Conservation (phyloP, 2,888 invertebrate genomes). For the Oscheius sp. region DNA sequence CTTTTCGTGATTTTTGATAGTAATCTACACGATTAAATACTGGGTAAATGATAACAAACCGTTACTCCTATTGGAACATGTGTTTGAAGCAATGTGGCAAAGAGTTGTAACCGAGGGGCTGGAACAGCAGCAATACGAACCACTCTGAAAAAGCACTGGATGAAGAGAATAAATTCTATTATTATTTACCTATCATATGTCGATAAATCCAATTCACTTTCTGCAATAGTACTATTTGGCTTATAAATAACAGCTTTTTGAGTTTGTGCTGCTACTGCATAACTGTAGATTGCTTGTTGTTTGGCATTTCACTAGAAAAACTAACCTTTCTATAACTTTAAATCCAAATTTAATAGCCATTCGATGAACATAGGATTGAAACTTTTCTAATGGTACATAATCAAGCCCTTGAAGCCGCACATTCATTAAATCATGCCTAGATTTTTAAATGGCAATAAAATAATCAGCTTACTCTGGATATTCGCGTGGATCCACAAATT, state of each 20-base stretch:
- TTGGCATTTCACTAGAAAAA: background rate
- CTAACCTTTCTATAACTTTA: constrained; percentile 62
- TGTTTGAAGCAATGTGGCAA: constrained; percentile 56
- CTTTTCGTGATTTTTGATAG: constrained; percentile 66
- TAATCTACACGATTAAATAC: constrained; percentile 48
- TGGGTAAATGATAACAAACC: constrained; percentile 24
- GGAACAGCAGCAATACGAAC: constrained; percentile 49
- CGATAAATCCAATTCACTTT: constrained; percentile 54
- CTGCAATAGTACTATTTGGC: constrained; percentile 57
- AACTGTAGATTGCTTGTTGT: constrained; percentile 47
- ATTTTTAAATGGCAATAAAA: background rate
- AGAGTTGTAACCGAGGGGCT: constrained; percentile 59
- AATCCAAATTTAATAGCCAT: constrained; percentile 60
- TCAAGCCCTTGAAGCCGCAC: constrained; percentile 63
- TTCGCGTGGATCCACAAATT: constrained; percentile 52
- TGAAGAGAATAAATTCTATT: background rate
- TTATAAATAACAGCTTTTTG: constrained; percentile 57
- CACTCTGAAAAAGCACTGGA: background rate
- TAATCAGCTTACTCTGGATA: constrained; percentile 56
- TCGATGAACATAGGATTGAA: constrained; percentile 62
- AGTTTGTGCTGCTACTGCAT: constrained; percentile 64
- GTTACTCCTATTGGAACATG: constrained; percentile 64
- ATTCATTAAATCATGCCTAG: constrained; percentile 55
- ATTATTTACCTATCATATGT: constrained; percentile 63
- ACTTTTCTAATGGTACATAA: constrained; percentile 63